A percentile compares a stretch with the other conserved stretches of the same genome.
These are phyloP conservation scores for Myanophis thanlyinensis DNA, from an alignment of 2,113 vertebrate genomes.

Conservation along the genomic window DNA sequence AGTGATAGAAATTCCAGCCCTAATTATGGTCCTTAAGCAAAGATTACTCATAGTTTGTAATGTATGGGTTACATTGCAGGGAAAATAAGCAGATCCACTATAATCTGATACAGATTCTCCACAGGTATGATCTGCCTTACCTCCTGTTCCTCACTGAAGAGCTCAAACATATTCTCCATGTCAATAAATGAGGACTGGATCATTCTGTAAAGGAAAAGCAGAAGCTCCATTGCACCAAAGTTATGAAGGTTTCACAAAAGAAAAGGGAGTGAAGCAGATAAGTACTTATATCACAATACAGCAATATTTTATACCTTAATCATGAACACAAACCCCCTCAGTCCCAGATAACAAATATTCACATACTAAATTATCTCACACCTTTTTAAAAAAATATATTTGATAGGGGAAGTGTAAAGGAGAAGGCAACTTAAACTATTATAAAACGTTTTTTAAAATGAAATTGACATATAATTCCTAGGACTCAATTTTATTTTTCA, in stretches of 20 bases:
- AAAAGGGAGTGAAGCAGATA: not conserved
- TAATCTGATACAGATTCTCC: not conserved
- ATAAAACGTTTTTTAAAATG: not conserved
- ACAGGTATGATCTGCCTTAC: constrained; percentile 63
- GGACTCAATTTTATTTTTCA: not conserved
- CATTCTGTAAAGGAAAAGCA: constrained; percentile 73
- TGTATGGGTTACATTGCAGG: not conserved
- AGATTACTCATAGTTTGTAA: not conserved
- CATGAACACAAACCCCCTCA: not conserved
- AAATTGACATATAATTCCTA: not conserved
- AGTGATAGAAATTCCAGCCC: not conserved
- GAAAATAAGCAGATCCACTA: not conserved
- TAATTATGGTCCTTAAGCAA: not conserved
- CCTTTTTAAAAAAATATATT: not conserved
- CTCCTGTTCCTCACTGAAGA: constrained; percentile 87
- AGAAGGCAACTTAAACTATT: not conserved
- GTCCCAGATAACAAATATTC: not conserved
- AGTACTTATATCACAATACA: not conserved
- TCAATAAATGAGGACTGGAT: constrained; percentile 97
- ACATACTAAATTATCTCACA: not conserved
- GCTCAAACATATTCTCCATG: constrained; percentile 98
- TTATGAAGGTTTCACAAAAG: not conserved
- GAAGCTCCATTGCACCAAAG: not conserved
- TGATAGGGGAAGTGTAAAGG: not conserved
- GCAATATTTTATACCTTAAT: not conserved